Conservation (phyloP, 2,113 vertebrate species). For the Mungos mungo region DNA sequence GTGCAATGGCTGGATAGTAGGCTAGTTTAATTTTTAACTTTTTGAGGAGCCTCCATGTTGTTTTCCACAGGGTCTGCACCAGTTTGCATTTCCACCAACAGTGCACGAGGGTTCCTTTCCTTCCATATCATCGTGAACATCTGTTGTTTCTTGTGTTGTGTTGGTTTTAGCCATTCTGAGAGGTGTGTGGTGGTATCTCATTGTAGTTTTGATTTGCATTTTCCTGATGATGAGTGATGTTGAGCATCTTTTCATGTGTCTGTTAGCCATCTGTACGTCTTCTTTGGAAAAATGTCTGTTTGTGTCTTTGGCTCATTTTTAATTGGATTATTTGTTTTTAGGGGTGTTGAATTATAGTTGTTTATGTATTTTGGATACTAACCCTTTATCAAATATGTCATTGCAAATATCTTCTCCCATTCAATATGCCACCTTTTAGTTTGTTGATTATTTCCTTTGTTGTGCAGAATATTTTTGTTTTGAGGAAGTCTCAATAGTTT, state of each 20-base stretch:
- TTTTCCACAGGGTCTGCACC: too few species aligned
- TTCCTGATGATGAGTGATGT: neutral
- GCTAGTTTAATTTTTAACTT: too few species aligned
- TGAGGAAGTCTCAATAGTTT: neutral
- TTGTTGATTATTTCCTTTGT: neutral
- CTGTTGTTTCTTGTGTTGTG: neutral
- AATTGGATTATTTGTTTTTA: neutral
- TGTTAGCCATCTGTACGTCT: neutral
- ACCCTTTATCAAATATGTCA: neutral
- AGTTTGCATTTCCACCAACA: neutral
- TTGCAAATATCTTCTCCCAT: neutral
- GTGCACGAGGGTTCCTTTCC: neutral
- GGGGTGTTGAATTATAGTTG: neutral
- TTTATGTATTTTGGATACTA: neutral
- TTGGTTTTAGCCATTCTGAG: neutral
- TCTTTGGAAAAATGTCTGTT: neutral
- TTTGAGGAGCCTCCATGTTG: too few species aligned
- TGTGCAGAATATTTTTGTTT: neutral
- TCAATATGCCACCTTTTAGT: neutral
- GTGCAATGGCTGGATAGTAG: too few species aligned
- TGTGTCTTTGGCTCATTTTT: neutral
- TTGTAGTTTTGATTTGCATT: neutral
- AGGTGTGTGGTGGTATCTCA: neutral
- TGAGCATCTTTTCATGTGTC: neutral
- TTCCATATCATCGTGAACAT: neutral